phyloP scores from a whole-genome alignment of 2,888 invertebrate genomes.

The Augochlorella aurata region DNA sequence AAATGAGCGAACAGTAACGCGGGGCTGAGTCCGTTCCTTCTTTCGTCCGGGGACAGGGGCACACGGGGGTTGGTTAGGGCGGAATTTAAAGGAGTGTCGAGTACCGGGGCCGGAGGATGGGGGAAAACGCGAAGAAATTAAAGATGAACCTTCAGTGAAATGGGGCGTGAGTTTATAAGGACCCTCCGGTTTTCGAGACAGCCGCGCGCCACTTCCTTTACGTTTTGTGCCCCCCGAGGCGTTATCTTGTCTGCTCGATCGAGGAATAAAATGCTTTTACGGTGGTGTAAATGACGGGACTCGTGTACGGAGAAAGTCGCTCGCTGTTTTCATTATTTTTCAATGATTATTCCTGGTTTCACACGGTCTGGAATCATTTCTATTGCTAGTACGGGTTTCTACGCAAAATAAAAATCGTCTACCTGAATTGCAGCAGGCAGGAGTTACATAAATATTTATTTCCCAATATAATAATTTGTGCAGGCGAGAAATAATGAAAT shows the following conservation, averaged over 20 bases:
- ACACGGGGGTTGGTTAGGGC: conserved; percentile 60
- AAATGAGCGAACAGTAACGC: conserved; percentile 80
- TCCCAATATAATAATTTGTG: no score
- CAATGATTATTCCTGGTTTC: no score
- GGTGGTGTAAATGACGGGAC: conserved; percentile 13
- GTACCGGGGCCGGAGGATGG: conserved; percentile 64
- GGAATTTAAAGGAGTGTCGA: conserved; percentile 80
- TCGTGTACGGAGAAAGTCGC: background rate
- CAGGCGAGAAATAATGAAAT: no score
- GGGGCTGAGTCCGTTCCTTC: conserved; percentile 55
- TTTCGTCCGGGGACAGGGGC: conserved; percentile 32
- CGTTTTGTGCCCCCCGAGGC: conserved; percentile 50
- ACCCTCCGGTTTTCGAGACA: conserved; percentile 64
- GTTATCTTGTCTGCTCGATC: conserved; percentile 54
- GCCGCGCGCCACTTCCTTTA: conserved; percentile 47
- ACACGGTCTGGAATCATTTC: no score
- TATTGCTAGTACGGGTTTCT: no score
- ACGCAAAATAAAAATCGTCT: no score
- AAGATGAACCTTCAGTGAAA: conserved; percentile 82
- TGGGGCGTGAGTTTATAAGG: conserved; percentile 81
- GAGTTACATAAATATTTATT: no score
- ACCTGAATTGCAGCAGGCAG: no score
- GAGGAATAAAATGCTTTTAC: conserved; percentile 50
- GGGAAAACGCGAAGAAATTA: conserved; percentile 81
- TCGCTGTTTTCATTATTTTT: no score